Base-by-base conservation (phyloP, 2,888 invertebrate genomes). In the Ennomos erosarius region DNA sequence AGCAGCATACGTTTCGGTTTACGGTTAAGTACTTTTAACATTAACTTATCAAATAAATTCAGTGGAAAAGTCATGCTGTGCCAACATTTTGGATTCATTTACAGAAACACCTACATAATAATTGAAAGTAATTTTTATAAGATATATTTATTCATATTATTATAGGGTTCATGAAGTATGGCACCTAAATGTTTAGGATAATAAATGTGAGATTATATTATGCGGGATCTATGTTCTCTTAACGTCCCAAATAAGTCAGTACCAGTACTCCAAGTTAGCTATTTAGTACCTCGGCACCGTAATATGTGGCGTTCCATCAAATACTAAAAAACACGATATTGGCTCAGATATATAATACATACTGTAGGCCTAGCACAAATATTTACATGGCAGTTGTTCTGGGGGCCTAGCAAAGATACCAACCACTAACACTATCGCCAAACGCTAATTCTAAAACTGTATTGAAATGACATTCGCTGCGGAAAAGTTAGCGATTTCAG, bases 221-320 rank as follows among this genome's bases (percentile, higher is more conserved):
- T 50, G 45, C 39, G 66, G 69, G 66, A 70, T 64, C 67, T 64
- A 62, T 13, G 40, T 59, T n/a, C n/a, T n/a, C n/a, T n/a, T 59
- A 62, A 56, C 59, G 68, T 58, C 55, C 59, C 46, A 50, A 45
- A 34, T 56, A 53, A 56, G 40, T 53, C 49, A 36, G 11, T 45
- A 35, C 52, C 52, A 52, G 40, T 42, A 8, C 33, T 49, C 34
- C n/a, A 12, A 35, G 35, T 16, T 11, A 13, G 1, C 39, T 10
- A 12, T 50, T 51, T 10, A 42, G 51, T 51, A 37, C 43, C 16
- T 43, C 37, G 26, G 43, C 36, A 47, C 11, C n/a, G 12, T 10
- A 10, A 50, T 42, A 40, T 10, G n/a, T 39, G 9, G 33, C n/a
- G 33, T 9, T 49, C 40, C 12, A 40, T 42, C 10, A 10, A 42